Evolutionary conservation across 2,113 vertebrate genomes (phyloP).

Genomic region (Platysteira castanea): DNA sequence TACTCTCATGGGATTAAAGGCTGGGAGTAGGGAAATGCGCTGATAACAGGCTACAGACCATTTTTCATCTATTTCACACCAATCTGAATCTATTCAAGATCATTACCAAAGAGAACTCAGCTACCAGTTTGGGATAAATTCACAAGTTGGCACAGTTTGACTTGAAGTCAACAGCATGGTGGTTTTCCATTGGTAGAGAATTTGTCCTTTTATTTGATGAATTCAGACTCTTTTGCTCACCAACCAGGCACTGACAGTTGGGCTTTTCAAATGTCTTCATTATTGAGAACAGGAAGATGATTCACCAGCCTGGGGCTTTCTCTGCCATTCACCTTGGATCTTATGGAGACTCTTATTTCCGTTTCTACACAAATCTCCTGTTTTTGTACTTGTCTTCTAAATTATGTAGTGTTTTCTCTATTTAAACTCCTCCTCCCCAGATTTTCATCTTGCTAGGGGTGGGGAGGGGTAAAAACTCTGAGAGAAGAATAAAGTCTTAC

Average conservation of each 20-base stretch:
- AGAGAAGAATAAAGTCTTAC: not conserved
- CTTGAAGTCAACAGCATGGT: constrained; percentile 25
- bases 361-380: not conserved
- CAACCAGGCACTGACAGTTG: not conserved
- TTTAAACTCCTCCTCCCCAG: not conserved
- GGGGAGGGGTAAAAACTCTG: not conserved
- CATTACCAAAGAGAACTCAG: not conserved
- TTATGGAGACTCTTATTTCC: not conserved
- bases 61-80: constrained; percentile 49
- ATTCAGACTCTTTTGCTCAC: constrained; percentile 4
- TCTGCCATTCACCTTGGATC: not conserved
- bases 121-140: constrained; percentile 28
- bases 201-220: constrained; percentile 12
- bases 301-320: not conserved
- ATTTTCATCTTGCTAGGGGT: not conserved
- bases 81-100: constrained; percentile 23
- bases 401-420: not conserved
- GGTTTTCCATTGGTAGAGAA: not conserved
- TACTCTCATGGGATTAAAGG: constrained; percentile 36
- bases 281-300: constrained; percentile 7
- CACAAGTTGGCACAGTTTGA: not conserved
- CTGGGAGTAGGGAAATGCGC: not conserved
- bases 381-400: not conserved
- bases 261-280: not conserved
- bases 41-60: constrained; percentile 36